Base-by-base conservation (phyloP, 2,113 vertebrate species). In the Cheirogaleus medius region DNA sequence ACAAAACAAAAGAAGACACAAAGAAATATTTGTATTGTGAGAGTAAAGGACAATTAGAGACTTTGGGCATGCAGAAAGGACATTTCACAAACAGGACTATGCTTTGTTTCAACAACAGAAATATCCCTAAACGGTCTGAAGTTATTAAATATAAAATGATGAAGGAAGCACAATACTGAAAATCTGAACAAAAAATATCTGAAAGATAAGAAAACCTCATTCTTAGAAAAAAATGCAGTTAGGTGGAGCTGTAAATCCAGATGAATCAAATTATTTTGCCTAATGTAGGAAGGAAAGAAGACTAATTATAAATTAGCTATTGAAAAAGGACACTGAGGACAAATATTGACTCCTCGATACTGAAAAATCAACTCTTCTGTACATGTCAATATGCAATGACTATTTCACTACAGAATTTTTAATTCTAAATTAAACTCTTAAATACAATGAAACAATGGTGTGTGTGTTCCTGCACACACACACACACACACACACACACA, bases 1-100 rank as follows among this genome's bases (percentile, higher is more conserved):
- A 42, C 49, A 90, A 85, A 94, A 93, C 52, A 89, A 97, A 94
- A 90, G 29, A 81, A 87, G 69, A 73, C 37, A 34, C 97, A 94
- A 54, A 56, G 68, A 87, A 94, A 90, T 3, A 10, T 87, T 85
- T 90, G 34, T 37, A 71, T 3, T 77, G 37, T 29, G 87, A 81
- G 39, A 83, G 18, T 52, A 74, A 85, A 66, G 34, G 8, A 7
- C 21, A 29, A 47, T 82, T 89, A 80, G 68, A 87, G 18, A 49
- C 0, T 56, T 73, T 83, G 47, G 44, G 49, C 74, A 52, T 13
- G 4, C 63, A 69, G 29, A 87, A 90, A 80, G 18, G 27, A 37
- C 3, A 39, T 5, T 71, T 32, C 3, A 39, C 34, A 84, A 95
- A 87, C 56, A 1, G 49, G 11, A 5, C 11, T 96, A 11, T 29